Evolutionary conservation across 1,140 invertebrate genomes (phyloP), one percentile per base, ranked within the genome.

Genomic region (Drosophila ohnishii): DNA sequence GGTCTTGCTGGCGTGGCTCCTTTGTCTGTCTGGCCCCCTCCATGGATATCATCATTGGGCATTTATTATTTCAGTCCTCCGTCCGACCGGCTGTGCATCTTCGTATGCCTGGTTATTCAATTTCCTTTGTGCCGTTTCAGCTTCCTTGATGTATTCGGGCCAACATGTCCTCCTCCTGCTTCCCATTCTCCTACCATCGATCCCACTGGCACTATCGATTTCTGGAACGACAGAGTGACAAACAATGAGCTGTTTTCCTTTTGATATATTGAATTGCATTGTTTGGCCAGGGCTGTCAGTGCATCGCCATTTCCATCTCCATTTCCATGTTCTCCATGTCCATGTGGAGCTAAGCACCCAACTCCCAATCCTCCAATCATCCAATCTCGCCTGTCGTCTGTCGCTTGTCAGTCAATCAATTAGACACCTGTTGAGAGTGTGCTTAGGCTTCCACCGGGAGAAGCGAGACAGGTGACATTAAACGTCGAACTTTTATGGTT

Each of bases 11-110:
- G 55, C 6, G 25, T 50, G 25, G 73, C 73, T 78, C 44, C 83
- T 88, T 83, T 87, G 83, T 87, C 72, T 88, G 44, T 61, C 51
- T 57, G 51, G 51, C 59, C 35, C 74, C 63, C 53, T 71, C 77
- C 80, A 75, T 83, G 82, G 80, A 82, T 83, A 87, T 77, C 83
- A 88, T 87, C 83, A 88, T 79, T 79, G 72, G 79, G 79, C 83
- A 83, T 87, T 87, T 87, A 83, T 87, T 86, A 67, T 79, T 70
- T 62, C 66, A 78, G 79, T 69, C 51, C 65, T 75, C 61, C 35
- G 14, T 32, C 28, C 28, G 14, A 25, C 30, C n/a, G 61, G 61
- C 61, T 70, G 34, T 66, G 37, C 32, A 45, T 45, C 58, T 62
- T 28, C 63, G 48, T 58, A 22, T 50, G 40, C 28, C 30, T 66